Percentiles rank a stretch among this genome's conserved stretches.
phyloP scores from a whole-genome alignment of 2,797 vertebrate species.

The Tympanoctomys barrerae region DNA sequence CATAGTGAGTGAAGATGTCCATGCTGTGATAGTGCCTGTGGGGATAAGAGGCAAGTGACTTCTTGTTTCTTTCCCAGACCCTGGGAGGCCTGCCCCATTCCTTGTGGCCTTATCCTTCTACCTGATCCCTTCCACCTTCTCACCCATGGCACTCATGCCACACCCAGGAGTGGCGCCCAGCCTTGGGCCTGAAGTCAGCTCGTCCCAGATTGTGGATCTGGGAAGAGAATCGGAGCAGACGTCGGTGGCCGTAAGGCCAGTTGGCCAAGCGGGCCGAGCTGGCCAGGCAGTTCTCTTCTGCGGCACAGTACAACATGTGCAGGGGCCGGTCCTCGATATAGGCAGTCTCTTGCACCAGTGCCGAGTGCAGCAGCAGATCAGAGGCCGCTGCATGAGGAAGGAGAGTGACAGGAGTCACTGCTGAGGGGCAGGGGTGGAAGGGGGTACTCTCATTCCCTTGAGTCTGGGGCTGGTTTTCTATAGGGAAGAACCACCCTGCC shows the following conservation, averaged over 20 bases:
- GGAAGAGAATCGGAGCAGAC: conserved; percentile 98
- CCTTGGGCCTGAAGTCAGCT: conserved; percentile 97
- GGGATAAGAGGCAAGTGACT: conserved; percentile 60
- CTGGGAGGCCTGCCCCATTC: neutral
- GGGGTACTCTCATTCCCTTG: neutral
- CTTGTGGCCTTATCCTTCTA: neutral
- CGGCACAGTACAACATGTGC: conserved; percentile 98
- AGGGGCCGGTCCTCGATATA: conserved; percentile 98
- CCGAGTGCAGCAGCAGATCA: conserved; percentile 94
- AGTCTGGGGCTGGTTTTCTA: neutral
- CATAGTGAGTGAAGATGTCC: conserved; percentile 99
- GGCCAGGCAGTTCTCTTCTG: conserved; percentile 97
- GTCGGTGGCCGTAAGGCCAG: conserved; percentile 98
- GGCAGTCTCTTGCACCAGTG: conserved; percentile 95
- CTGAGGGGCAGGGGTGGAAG: neutral
- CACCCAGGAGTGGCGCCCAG: conserved; percentile 98
- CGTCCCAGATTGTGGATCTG: conserved; percentile 98
- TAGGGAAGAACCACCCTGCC: neutral
- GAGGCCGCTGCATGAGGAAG: conserved; percentile 92
- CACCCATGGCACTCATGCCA: conserved; percentile 99
- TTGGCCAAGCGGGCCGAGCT: conserved; percentile 94
- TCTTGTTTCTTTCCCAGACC: neutral
- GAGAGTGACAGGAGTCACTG: neutral
- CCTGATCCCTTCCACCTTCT: conserved; percentile 55
- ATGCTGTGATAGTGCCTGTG: conserved; percentile 99